These are phyloP conservation scores for Hydropsyche betteni DNA, from an alignment of 2,888 invertebrate genomes.

Conservation along the genomic window DNA sequence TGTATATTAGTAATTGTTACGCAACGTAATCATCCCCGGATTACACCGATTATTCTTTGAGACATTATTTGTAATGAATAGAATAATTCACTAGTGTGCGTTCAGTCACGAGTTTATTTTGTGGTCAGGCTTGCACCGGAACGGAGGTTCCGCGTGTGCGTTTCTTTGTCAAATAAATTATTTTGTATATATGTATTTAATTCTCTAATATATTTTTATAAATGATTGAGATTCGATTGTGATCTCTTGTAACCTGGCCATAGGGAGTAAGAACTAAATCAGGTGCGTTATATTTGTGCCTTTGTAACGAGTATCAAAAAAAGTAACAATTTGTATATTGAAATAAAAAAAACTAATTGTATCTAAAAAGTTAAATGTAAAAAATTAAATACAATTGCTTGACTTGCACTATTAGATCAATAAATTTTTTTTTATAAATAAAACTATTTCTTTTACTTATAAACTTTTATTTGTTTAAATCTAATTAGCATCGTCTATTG, in stretches of 20 bases:
- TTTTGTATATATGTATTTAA: slow-evolving; percentile 12
- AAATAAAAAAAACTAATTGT: slow-evolving; percentile 18
- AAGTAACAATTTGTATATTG: slow-evolving; percentile 32
- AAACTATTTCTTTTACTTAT: neutral
- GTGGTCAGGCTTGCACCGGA: too few species aligned
- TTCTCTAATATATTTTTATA: slow-evolving; percentile 31
- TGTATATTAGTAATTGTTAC: too few species aligned
- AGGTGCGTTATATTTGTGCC: slow-evolving; percentile 68
- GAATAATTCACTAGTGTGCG: neutral
- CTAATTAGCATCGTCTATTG: too few species aligned
- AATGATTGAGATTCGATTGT: slow-evolving; percentile 23
- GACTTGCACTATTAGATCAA: slow-evolving; percentile 33
- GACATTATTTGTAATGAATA: neutral
- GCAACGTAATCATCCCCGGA: too few species aligned
- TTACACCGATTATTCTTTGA: neutral
- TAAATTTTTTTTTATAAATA: slow-evolving; percentile 32
- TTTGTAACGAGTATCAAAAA: slow-evolving; percentile 61
- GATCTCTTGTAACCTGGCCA: slow-evolving; percentile 43
- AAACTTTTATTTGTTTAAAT: too few species aligned
- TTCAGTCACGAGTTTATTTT: neutral
- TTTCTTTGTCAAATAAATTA: slow-evolving; percentile 5
- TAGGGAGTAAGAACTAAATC: slow-evolving; percentile 53
- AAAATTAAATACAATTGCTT: slow-evolving; percentile 34
- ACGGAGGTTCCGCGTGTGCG: neutral
- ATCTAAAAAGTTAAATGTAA: slow-evolving; percentile 29